These are phyloP conservation scores for Forbesichthys agassizii DNA, from an alignment of 2,113 vertebrate species.

Conservation along the genomic window DNA sequence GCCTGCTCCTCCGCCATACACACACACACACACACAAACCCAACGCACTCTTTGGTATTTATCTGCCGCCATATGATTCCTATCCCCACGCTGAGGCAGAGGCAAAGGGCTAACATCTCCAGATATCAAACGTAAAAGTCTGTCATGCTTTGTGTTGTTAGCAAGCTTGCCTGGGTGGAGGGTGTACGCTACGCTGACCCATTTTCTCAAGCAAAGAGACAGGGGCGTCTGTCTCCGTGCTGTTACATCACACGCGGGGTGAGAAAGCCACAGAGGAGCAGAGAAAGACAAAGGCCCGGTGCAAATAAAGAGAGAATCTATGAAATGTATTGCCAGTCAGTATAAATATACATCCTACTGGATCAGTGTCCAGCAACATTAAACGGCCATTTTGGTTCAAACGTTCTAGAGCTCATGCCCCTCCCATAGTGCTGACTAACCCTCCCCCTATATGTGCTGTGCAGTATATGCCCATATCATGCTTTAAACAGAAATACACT, in stretches of 20 bases:
- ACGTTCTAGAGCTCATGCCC: no score
- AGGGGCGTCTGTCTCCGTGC: conserved; percentile 37
- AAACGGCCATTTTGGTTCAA: no score
- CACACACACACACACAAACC: neutral
- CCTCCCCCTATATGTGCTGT: no score
- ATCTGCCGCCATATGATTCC: conserved; percentile 57
- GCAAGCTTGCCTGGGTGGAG: conserved; percentile 42
- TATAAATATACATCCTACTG: no score
- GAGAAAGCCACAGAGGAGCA: neutral
- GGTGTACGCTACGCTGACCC: conserved; percentile 50
- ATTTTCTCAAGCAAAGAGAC: conserved; percentile 59
- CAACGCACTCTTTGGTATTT: conserved; percentile 43
- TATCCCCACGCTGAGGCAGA: conserved; percentile 28
- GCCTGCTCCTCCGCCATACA: conserved; percentile 2
- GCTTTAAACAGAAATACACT: no score
- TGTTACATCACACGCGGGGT: conserved; percentile 39
- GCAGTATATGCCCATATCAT: no score
- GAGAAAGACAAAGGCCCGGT: neutral
- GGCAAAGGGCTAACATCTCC: conserved; percentile 29
- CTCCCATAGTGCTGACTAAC: neutral
- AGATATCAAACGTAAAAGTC: conserved; percentile 54
- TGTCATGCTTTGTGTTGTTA: conserved; percentile 53
- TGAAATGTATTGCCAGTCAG: neutral
- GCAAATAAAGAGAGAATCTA: neutral
- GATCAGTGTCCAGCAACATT: no score